Evolutionary conservation across 2,797 vertebrate species (phyloP).

Genomic region (Cuculus canorus): DNA sequence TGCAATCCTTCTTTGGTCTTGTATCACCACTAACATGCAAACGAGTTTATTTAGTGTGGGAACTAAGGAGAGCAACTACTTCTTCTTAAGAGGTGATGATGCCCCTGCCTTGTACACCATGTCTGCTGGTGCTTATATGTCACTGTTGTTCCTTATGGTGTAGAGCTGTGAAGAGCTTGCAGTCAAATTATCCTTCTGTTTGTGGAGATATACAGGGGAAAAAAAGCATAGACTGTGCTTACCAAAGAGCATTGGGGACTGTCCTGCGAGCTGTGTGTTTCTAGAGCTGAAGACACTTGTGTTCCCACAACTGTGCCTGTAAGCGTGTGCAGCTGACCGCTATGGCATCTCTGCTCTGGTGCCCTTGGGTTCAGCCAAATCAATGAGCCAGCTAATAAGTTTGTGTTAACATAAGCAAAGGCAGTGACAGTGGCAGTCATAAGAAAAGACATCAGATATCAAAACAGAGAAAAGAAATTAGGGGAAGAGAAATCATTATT

Average conservation of each 20-base stretch:
- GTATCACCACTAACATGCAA: background rate
- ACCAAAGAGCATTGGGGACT: background rate
- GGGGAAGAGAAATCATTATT: slow-evolving; percentile 34
- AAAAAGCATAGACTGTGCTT: background rate
- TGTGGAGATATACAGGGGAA: background rate
- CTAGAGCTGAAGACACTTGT: background rate
- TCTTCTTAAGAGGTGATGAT: background rate
- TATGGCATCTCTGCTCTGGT: background rate
- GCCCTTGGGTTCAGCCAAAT: background rate
- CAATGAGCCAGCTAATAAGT: slow-evolving; percentile 30
- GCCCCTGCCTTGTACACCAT: background rate
- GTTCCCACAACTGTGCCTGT: background rate
- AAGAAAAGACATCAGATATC: slow-evolving; percentile 43
- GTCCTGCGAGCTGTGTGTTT: background rate
- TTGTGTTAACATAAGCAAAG: slow-evolving; percentile 34
- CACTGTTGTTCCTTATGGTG: background rate
- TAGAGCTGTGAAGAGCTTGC: background rate
- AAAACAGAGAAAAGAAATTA: slow-evolving; percentile 33
- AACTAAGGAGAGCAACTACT: background rate
- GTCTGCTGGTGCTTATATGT: background rate
- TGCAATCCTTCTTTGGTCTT: background rate
- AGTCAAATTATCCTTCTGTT: background rate
- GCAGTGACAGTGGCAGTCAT: slow-evolving; percentile 14
- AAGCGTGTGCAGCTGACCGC: background rate
- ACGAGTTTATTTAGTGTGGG: background rate